phyloP scores from a whole-genome alignment of 2,113 vertebrate genomes.

The Cariama cristata region DNA sequence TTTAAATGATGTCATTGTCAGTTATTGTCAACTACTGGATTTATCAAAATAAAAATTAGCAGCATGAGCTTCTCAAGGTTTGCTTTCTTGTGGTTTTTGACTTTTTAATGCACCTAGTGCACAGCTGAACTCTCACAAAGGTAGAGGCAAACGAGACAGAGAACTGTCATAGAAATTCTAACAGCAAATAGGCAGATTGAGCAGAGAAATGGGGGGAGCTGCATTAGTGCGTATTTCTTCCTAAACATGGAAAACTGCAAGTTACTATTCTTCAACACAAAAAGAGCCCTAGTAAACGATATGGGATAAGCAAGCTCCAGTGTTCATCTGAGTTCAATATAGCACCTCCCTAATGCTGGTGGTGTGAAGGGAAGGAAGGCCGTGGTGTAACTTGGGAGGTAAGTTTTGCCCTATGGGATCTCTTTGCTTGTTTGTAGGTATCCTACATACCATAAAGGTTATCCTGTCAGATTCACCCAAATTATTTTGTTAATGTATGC shows the following conservation, averaged over 20 bases:
- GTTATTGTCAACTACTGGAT: slow-evolving; percentile 29
- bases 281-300: not conserved
- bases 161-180: not conserved
- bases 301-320: not conserved
- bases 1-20: not conserved
- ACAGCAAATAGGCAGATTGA: not conserved
- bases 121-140: not conserved
- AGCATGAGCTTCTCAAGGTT: slow-evolving; percentile 40
- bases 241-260: not conserved
- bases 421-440: not conserved
- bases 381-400: not conserved
- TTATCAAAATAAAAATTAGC: slow-evolving; percentile 57
- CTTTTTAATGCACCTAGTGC: not conserved
- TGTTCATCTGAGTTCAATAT: not conserved
- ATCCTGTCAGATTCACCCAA: not conserved
- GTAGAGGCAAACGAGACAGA: not conserved
- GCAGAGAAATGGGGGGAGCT: not conserved
- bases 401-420: not conserved
- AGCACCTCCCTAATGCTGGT: not conserved
- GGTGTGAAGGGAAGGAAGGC: not conserved
- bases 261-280: not conserved
- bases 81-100: slow-evolving; percentile 29
- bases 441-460: not conserved
- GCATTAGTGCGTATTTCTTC: not conserved
- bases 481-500: not conserved